Base-by-base conservation (phyloP, 2,888 invertebrate genomes). In the Lasioglossum lativentre region DNA sequence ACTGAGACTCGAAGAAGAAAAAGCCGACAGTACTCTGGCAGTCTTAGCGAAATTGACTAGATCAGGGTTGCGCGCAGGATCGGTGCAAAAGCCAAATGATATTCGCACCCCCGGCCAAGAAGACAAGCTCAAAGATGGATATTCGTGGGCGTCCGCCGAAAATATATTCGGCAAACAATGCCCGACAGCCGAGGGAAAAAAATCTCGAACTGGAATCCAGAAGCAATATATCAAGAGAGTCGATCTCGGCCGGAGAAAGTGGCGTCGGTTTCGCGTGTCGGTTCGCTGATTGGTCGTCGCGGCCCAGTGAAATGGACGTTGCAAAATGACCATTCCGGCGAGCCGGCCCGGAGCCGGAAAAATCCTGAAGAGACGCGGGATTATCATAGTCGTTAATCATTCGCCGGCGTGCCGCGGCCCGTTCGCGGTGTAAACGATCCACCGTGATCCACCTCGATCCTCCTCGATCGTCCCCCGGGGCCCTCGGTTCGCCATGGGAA, bases 361-460 rank as follows among this genome's bases (percentile, higher is more conserved):
- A 83, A 82, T 79, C 59, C 66, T 75, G 45, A 73, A 86, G 79
- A 82, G 84, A 66, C 74, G 80, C 63, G 27, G 78, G 82, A 89
- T 90, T 83, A 83, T 88, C 90, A 81, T 82, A 77, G 81, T 90
- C 90, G 86, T 90, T 89, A 89, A 88, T 90, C 86, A 89, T 86
- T 59, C 80, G 68, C 42, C 68, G 45, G 70, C 27, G 70, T 47
- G 52, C 47, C 72, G 75, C 74, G 74, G 73, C 59, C 27, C 59
- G 59, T 59, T 27, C 59, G 59, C 59, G 59, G 59, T 59, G 59
- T 59, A 59, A 59, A 59, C 59, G 59, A 59, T 59, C 59, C 59
- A 1, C 59, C 27, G 59, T 14, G 27, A n/a, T n/a, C 5, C 59
- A 14, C 27, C 59, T 52, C 52, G 52, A 52, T 45, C 59, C 16